These are phyloP conservation scores for Semotilus atromaculatus DNA, from an alignment of 2,797 vertebrate genomes.

Conservation along the genomic window DNA sequence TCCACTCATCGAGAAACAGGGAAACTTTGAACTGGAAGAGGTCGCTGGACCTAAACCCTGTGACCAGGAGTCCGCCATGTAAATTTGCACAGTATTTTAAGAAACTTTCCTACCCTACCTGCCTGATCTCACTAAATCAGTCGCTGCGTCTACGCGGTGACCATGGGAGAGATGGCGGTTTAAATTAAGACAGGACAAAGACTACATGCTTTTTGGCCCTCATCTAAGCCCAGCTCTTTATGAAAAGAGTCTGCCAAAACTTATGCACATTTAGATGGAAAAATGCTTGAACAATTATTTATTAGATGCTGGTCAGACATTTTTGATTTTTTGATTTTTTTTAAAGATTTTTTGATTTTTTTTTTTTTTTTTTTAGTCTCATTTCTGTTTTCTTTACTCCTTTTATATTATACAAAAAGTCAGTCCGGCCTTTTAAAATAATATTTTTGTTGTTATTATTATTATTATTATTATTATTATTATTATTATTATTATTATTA, in stretches of 20 bases:
- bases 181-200: slow-evolving; percentile 7
- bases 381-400: slow-evolving; percentile 5
- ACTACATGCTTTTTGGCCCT: background rate
- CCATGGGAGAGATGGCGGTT: background rate
- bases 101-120: slow-evolving; percentile 12
- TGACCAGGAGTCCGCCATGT: slow-evolving; percentile 83
- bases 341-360: no score
- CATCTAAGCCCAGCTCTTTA: background rate
- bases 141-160: background rate
- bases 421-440: background rate
- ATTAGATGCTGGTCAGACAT: slow-evolving; percentile 31
- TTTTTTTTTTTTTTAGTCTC: slow-evolving; percentile 51
- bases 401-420: background rate
- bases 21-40: background rate
- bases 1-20: slow-evolving; percentile 76
- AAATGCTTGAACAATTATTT: slow-evolving; percentile 46
- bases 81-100: slow-evolving; percentile 47
- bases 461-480: background rate
- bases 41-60: background rate
- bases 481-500: background rate
- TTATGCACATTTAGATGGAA: slow-evolving; percentile 31
- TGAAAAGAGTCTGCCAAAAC: slow-evolving; percentile 18
- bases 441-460: background rate
- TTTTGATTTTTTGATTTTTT: no score
- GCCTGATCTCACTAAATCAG: background rate